Evolutionary conservation across 1,140 invertebrate genomes (phyloP), one percentile per base, ranked within the genome.

Genomic region (Drosophila bocqueti): DNA sequence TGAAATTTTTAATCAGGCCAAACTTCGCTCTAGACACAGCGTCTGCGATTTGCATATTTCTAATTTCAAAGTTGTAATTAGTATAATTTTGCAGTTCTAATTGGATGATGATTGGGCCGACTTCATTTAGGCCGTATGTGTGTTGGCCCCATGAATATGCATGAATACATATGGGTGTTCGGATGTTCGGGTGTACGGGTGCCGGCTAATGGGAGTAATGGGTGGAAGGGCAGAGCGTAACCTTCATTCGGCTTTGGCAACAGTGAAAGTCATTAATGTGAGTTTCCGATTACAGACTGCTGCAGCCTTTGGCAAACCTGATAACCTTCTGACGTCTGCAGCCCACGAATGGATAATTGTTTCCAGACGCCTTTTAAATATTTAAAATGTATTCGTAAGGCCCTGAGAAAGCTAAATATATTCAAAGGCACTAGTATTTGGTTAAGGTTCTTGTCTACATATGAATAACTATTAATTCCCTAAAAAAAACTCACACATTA

Each of bases 31-130:
- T 61, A 71, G 67, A 67, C 40, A 57, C 47, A 79, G 24, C 38
- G 34, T 42, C 57, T 24, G 71, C 63, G 52, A 90, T 90, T 90
- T 90, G 85, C 85, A 90, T 90, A 85, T 90, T 90, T 90, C 79
- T 90, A 90, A 90, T 90, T 90, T 83, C 85, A 90, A 90, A 90
- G 85, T 90, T 90, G 85, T 90, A 90, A 90, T 90, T 90, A 90
- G 85, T 90, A 90, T 90, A 90, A 90, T 90, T 90, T 90, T 90
- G 89, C 79, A 85, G 81, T 74, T 90, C 71, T 90, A 90, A 90
- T 90, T 90, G 85, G 81, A 89, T 90, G 85, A 84, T 89, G 84
- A 90, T 84, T 87, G 86, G 84, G 66, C 66, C 68, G 81, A 79
- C 85, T 84, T 81, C 85, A 75, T 89, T 81, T 72, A 63, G 85